Percentiles rank a stretch among this genome's conserved stretches.
phyloP scores from a whole-genome alignment of 2,113 vertebrate genomes.

The Antidorcas marsupialis region DNA sequence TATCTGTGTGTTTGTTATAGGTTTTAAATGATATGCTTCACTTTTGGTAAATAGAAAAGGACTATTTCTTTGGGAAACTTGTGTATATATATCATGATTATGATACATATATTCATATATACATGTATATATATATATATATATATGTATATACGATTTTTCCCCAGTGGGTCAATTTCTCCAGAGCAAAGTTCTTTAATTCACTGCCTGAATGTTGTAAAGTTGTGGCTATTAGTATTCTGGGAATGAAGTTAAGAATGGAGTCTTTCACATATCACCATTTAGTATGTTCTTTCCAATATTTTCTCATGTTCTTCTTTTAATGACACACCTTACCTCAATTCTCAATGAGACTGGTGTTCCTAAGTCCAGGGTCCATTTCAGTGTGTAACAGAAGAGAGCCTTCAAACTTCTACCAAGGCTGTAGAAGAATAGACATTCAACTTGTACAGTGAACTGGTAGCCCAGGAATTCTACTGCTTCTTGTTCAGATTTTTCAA shows the following conservation, averaged over 20 bases:
- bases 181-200: background rate
- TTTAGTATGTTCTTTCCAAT: background rate
- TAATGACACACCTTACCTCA: background rate
- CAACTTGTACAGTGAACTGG: background rate
- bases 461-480: background rate
- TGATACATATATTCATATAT: background rate
- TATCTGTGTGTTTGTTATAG: background rate
- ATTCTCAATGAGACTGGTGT: background rate
- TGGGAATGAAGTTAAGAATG: background rate
- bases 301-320: background rate
- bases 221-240: background rate
- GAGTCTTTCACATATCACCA: background rate
- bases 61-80: background rate
- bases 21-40: background rate
- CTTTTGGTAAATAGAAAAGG: background rate
- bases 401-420: background rate
- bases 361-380: background rate
- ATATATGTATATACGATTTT: background rate
- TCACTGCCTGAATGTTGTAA: background rate
- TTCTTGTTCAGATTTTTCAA: background rate
- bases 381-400: background rate
- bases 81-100: background rate
- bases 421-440: background rate
- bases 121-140: background rate
- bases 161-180: background rate